Conservation (phyloP, 2,797 vertebrate genomes). For the Crocodylus rhombifer region DNA sequence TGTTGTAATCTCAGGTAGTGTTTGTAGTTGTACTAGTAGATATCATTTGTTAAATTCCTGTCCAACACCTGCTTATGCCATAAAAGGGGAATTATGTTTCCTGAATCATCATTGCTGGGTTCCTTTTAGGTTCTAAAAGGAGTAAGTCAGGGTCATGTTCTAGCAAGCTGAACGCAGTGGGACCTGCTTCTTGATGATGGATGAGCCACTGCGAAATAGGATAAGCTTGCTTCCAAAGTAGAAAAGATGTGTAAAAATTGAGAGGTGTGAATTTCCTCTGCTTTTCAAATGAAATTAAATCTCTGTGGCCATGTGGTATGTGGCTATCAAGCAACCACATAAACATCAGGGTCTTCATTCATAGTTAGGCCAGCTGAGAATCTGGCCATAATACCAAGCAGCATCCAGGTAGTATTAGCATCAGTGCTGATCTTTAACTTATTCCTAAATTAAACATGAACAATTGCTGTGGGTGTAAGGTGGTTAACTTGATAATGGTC, state of each 20-base stretch:
- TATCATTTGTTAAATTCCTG: not conserved
- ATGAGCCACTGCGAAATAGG: not conserved
- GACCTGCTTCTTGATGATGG: not conserved
- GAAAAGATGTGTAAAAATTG: not conserved
- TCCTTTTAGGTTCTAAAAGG: not conserved
- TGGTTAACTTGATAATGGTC: not conserved
- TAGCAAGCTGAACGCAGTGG: accelerated
- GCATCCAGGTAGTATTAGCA: not conserved
- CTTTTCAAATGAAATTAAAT: not conserved
- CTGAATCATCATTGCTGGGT: not conserved
- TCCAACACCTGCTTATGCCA: not conserved
- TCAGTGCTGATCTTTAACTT: not conserved
- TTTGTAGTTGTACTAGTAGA: not conserved
- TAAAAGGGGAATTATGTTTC: not conserved
- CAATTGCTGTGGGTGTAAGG: not conserved
- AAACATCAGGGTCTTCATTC: not conserved
- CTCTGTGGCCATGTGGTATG: accelerated
- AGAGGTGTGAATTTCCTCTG: not conserved
- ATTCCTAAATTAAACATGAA: not conserved
- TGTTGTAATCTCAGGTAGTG: not conserved
- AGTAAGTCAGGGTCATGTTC: not conserved
- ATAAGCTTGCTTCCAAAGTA: not conserved
- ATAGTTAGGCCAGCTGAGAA: not conserved
- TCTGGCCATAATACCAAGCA: not conserved
- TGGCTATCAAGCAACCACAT: not conserved